Conservation (phyloP, 2,888 invertebrate genomes). For the Lobophora halterata region DNA sequence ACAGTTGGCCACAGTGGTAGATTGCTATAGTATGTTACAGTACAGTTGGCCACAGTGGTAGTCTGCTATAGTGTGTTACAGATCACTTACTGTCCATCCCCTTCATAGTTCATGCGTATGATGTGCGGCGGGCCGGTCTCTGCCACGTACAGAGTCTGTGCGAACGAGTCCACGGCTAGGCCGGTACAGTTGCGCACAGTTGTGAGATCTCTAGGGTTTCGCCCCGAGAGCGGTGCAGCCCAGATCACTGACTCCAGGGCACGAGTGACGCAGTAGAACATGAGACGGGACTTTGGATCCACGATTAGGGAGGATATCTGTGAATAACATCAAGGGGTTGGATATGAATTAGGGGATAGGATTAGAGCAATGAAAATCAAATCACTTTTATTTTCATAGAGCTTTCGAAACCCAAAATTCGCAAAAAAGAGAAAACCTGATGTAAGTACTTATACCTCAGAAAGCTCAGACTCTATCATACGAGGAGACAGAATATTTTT, state of each 20-base stretch:
- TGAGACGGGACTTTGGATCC: constrained; percentile 80
- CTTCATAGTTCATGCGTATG: constrained; percentile 63
- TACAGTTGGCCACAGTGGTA: too few relatives aligned
- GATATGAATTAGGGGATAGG: too few relatives aligned
- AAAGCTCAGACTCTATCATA: too few relatives aligned
- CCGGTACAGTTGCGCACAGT: constrained; percentile 61
- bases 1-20: too few relatives aligned
- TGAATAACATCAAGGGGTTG: too few relatives aligned
- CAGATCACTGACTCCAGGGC: constrained; percentile 73
- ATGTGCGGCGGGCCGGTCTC: constrained; percentile 79
- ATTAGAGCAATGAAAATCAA: too few relatives aligned
- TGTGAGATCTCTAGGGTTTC: constrained; percentile 58
- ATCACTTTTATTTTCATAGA: too few relatives aligned
- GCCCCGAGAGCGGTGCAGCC: constrained; percentile 78
- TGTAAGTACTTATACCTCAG: too few relatives aligned
- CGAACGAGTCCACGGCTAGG: constrained; percentile 71
- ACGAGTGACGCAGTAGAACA: constrained; percentile 81
- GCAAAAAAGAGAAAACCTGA: too few relatives aligned
- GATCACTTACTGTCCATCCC: constrained; percentile 48
- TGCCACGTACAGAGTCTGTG: constrained; percentile 86
- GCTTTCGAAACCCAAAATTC: too few relatives aligned
- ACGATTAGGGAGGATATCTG: constrained; percentile 82
- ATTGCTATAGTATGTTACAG: too few relatives aligned
- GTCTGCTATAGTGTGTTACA: neutral
- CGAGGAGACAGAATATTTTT: too few relatives aligned